phyloP scores from a whole-genome alignment of 2,113 vertebrate species.

The Arizona elegans region DNA sequence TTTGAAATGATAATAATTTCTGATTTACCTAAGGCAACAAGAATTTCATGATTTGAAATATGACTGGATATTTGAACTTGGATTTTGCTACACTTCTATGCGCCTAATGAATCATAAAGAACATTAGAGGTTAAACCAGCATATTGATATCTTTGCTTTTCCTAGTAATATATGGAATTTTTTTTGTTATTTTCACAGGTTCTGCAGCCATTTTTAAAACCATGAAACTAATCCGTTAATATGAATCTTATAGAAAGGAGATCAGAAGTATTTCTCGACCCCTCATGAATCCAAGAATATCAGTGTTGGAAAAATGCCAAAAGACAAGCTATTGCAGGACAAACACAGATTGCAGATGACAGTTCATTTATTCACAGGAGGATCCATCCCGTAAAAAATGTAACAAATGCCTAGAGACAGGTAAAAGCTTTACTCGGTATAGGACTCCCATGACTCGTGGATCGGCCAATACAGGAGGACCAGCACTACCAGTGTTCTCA shows the following conservation, averaged over 20 bases:
- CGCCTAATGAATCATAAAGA: neutral
- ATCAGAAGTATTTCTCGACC: neutral
- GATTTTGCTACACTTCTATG: neutral
- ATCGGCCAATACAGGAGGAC: accelerated
- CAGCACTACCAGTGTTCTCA: neutral
- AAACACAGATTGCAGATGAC: neutral
- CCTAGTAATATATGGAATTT: neutral
- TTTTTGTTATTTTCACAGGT: neutral
- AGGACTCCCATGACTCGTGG: neutral
- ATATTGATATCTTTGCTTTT: neutral
- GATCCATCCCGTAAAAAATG: neutral
- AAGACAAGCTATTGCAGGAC: neutral
- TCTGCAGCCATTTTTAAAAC: neutral
- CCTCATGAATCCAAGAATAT: no score
- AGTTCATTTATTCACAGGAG: neutral
- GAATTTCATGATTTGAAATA: neutral
- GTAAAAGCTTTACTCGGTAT: neutral
- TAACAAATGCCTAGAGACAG: neutral
- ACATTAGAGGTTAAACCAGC: neutral
- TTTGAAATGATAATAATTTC: no score
- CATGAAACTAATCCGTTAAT: neutral
- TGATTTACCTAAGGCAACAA: neutral
- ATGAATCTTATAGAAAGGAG: neutral
- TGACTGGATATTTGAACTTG: neutral
- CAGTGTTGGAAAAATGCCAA: neutral